A percentile compares a stretch with the other conserved stretches of the same genome.
These are phyloP conservation scores for Megastigmus dorsalis DNA, from an alignment of 2,888 invertebrate genomes.

Conservation along the genomic window DNA sequence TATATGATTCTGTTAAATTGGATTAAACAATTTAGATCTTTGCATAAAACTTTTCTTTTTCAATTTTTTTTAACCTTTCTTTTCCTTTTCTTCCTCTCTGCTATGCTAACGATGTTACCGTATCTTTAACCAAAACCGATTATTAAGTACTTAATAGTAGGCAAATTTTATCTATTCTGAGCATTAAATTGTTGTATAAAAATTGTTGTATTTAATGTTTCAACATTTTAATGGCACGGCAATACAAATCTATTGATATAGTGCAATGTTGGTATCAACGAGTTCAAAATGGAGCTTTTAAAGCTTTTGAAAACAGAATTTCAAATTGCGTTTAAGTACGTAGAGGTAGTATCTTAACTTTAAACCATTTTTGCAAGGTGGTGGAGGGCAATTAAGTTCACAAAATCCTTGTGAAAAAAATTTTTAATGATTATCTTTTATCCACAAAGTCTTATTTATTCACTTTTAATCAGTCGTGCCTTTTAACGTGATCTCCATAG, in stretches of 20 bases:
- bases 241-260: slow-evolving; percentile 41
- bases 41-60: slow-evolving; percentile 53
- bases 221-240: slow-evolving; percentile 48
- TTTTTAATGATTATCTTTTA: slow-evolving; percentile 67
- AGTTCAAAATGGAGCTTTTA: slow-evolving; percentile 28
- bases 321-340: slow-evolving; percentile 42
- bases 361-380: slow-evolving; percentile 41
- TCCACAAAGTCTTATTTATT: slow-evolving; percentile 63
- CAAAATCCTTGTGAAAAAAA: slow-evolving; percentile 52
- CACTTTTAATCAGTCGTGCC: slow-evolving; percentile 71
- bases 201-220: slow-evolving; percentile 43
- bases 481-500: slow-evolving; percentile 66
- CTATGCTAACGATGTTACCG: slow-evolving; percentile 49
- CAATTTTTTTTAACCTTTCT: slow-evolving; percentile 33
- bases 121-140: slow-evolving; percentile 30
- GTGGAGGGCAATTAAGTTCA: slow-evolving; percentile 14
- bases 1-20: slow-evolving; percentile 54
- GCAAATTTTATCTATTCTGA: slow-evolving; percentile 44
- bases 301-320: slow-evolving; percentile 42
- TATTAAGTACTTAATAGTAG: slow-evolving; percentile 41
- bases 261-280: slow-evolving; percentile 14
- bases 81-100: slow-evolving; percentile 44
- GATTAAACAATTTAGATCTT: slow-evolving; percentile 53
- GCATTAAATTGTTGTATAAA: slow-evolving; percentile 35
- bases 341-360: slow-evolving; percentile 25